Conservation (phyloP, 2,888 invertebrate species). For the Caenorhabditis zanzibari region DNA sequence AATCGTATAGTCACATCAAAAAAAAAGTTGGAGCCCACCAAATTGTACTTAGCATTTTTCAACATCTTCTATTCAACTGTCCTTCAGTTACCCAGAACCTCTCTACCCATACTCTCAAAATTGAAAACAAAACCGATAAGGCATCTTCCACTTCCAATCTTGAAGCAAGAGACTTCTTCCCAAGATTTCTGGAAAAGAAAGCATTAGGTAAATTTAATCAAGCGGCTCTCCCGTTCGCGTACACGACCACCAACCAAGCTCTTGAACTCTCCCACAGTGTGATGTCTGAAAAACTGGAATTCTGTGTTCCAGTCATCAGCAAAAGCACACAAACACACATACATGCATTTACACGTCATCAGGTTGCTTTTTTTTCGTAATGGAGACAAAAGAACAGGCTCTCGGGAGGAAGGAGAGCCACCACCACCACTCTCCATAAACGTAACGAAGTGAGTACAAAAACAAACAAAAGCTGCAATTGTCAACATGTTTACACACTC, state of each 20-base stretch:
- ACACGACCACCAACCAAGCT: conserved; percentile 14
- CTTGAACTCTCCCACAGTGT: conserved; percentile 19
- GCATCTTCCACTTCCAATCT: conserved; percentile 10
- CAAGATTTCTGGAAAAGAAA: conserved; percentile 30
- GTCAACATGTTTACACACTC: conserved; percentile 26
- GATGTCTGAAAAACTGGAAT: conserved; percentile 33
- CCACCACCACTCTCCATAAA: conserved; percentile 5
- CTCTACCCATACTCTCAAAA: too few species aligned
- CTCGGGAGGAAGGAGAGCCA: neutral
- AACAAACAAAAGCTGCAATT: conserved; percentile 46
- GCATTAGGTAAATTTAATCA: conserved; percentile 34
- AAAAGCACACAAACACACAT: neutral
- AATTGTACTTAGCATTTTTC: neutral
- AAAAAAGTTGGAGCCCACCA: neutral
- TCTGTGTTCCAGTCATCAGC: neutral
- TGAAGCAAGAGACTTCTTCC: neutral
- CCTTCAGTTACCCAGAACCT: conserved; percentile 16
- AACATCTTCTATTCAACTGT: conserved; percentile 5
- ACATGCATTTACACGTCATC: conserved; percentile 10
- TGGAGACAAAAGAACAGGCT: conserved; percentile 1
- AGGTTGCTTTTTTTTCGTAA: neutral
- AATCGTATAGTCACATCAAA: neutral
- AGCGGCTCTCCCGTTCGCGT: neutral
- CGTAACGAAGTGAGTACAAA: conserved; percentile 35
- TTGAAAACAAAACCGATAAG: too few species aligned